Base-by-base conservation (phyloP, 2,797 vertebrate genomes). In the Sebastes iracundus region DNA sequence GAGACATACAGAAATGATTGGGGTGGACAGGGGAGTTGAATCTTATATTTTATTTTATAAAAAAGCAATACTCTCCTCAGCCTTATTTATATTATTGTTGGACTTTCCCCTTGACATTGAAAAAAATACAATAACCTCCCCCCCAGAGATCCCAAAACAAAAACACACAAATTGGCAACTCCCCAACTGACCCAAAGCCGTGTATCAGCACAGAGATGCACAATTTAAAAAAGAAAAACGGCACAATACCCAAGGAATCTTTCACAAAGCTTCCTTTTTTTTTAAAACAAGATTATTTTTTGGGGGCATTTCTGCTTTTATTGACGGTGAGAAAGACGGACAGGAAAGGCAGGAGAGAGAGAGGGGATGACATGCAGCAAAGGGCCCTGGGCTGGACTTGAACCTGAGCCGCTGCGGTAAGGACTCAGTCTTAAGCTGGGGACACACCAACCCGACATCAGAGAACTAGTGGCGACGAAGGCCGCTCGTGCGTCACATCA, bases 401-500 rank as follows among this genome's bases (percentile, higher is more conserved):
- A n/a, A 52, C 49, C 49, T n/a, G 20, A 1, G 0, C 20, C 20
- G 4, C 49, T n/a, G 49, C 3, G 0, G 20, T 52, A 9, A 52
- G 49, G 49, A 52, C 49, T 46, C 0, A 42, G 38, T 42, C 7
- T 46, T 18, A 46, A 18, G 16, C 42, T 18, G 16, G 42, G 42
- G 42, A 46, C 42, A 46, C 42, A 46, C 42, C 42, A 46, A 46
- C 6, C 42, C 16, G 0, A 46, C 42, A 16, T 42, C 14, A 18
- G 42, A 46, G 0, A 46, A 18, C 16, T 46, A 7, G 42, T 3
- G 16, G 16, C 3, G 16, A 46, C 42, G 7, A 18, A 46, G 16
- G 38, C 14, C 0, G 0, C 16, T 0, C 1, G 16, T 46, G 16
- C 42, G 3, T 46, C 7, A 1, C 16, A 1, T 46, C 42, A 18